Base-by-base conservation (phyloP, 2,797 vertebrate species). In the Argyrosomus regius region DNA sequence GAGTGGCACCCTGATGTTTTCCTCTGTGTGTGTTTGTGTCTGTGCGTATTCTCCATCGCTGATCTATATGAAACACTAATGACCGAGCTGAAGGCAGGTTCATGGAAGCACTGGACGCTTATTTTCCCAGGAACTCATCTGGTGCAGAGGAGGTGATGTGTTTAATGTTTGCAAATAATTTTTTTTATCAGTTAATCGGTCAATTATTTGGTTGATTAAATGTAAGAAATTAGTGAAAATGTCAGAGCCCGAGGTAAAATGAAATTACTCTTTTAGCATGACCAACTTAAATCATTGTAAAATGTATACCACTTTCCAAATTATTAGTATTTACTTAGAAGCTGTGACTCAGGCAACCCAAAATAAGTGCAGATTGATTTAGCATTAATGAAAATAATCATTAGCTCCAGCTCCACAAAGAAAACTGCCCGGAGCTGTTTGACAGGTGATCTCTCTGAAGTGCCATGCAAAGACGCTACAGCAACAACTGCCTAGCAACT, bases 401-500 rank as follows among this genome's bases (percentile, higher is more conserved):
- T 64, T 24, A 3, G 46, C 28, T 39, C 5, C 35, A 52, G 61
- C 48, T 49, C 14, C 49, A 57, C 45, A 65, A 31, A 50, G 10
- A 65, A 74, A 58, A n/a, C 24, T 28, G 17, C 49, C 22, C 16
- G 3, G 11, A 43, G 18, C 13, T 5, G 53, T 61, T 57, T 24
- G 49, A 72, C 39, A 72, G 48, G 53, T 24, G 39, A 82, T 63
- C 71, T 58, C 77, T 43, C 22, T 31, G 39, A 69, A 50, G 46
- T 43, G n/a, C 35, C 70, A 26, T 8, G 13, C n/a, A 75, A 64
- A 41, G 46, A 73, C 5, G 2, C 59, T 53, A 49, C 67, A 59
- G 69, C 64, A 76, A 75, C 48, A 75, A 54, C 66, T 84, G 77
- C 87, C 78, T 76, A 69, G 87, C 78, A 91, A 90, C 87, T 83